Evolutionary conservation across 2,888 invertebrate species (phyloP), one percentile per base, ranked within the genome.

Genomic region (Phengaris arion): DNA sequence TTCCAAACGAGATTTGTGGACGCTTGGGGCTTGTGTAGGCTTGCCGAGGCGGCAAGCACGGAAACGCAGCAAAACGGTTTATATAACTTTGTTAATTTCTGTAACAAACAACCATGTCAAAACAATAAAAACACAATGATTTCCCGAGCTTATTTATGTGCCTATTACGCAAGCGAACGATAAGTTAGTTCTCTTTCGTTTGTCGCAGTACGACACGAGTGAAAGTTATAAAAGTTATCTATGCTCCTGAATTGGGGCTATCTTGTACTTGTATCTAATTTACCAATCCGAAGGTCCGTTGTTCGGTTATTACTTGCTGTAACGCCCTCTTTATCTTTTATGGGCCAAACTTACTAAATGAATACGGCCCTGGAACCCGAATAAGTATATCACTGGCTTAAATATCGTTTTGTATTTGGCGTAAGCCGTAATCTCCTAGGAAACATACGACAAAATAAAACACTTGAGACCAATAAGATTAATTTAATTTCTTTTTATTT

Each of bases 261-360:
- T 72, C 72, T 72, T 12, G 54, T 72, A 8, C 35, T 54, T 35
- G 80, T 79, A 75, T 75, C 46, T 69, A 75, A 69, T 75, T 68
- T 75, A 15, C 84, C 78, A 80, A 91, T 90, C 90, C 87, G 88
- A 85, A 87, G 87, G 86, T 87, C 81, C 86, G 88, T 86, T 87
- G 88, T 90, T 90, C 89, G 86, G 87, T 89, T 91, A 92, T 92
- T 92, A 91, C 91, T 91, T 89, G 88, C 85, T 85, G 87, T 93
- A 93, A 92, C 91, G 91, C 88, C 87, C 88, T 90, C 92, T 91
- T 91, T 92, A 92, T 91, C 92, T 93, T 93, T 93, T 93, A 93
- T 90, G 91, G 89, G 84, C 79, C 81, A 83, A 92, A 93, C 89
- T 93, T 93, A 83, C 79, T 87, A 84, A 92, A 91, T 88, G 88